phyloP scores from a whole-genome alignment of 2,797 vertebrate species.

The Discoglossus pictus region DNA sequence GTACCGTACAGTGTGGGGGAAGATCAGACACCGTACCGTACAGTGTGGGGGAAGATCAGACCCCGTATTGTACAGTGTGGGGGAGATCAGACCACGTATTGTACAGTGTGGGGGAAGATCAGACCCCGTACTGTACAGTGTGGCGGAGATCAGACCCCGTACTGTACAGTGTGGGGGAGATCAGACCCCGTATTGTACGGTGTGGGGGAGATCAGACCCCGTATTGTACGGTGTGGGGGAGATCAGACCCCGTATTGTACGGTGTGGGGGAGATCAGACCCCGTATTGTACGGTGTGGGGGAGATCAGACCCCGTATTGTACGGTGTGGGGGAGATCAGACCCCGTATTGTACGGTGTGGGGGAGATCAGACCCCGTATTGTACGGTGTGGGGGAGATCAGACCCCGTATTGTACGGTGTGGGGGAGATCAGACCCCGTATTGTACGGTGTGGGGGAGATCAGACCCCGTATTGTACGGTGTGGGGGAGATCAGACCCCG shows the following conservation, averaged over 20 bases:
- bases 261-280: background rate
- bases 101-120: background rate
- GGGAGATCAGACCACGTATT: background rate
- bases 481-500: background rate
- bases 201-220: background rate
- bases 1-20: too few species aligned
- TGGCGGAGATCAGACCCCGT: background rate
- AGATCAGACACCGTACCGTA: background rate
- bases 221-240: background rate
- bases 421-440: conserved; percentile 6
- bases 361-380: conserved; percentile 7
- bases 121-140: background rate
- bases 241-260: conserved; percentile 9
- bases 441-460: conserved; percentile 1
- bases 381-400: background rate
- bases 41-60: background rate
- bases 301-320: conserved; percentile 11
- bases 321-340: background rate
- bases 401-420: background rate
- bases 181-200: conserved; percentile 13
- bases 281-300: background rate
- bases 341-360: background rate
- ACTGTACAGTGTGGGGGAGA: background rate
- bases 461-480: background rate
- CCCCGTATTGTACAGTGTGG: conserved; percentile 10